Conservation (phyloP, 2,888 invertebrate species). For the Dryobota labecula region DNA sequence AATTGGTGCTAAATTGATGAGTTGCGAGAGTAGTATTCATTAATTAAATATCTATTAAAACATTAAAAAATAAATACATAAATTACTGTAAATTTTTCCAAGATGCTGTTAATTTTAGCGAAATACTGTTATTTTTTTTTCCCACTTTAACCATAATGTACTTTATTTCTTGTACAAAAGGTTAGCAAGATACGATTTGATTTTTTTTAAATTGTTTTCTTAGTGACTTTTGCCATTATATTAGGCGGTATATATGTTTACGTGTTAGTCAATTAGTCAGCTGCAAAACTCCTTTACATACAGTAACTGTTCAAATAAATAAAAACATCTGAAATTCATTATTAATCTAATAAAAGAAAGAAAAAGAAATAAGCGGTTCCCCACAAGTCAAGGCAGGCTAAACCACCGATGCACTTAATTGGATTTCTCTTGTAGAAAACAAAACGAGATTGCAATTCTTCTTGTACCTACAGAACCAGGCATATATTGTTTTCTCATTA, state of each 20-base stretch:
- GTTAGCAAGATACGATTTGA: no score
- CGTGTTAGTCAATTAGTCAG: neutral
- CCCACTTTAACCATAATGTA: no score
- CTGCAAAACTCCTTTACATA: neutral
- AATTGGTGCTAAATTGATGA: no score
- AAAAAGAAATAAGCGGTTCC: neutral
- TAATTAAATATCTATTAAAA: no score
- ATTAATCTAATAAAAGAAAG: neutral
- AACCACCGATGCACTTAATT: slow-evolving; percentile 42
- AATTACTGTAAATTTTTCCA: no score
- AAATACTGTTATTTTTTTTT: no score
- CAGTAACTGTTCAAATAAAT: neutral
- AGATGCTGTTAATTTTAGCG: no score
- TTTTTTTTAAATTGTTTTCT: neutral
- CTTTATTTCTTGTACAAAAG: no score
- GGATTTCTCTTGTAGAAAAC: slow-evolving; percentile 40
- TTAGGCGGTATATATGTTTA: neutral
- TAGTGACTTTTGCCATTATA: neutral
- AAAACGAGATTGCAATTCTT: slow-evolving; percentile 28
- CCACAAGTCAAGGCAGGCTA: slow-evolving; percentile 24
- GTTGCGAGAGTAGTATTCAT: no score
- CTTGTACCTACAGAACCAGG: neutral
- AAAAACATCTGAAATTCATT: neutral
- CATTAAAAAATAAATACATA: no score
- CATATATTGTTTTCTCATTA: slow-evolving; percentile 26